Percentiles rank a stretch among this genome's conserved stretches.
Evolutionary conservation across 2,113 vertebrate species (phyloP).

Genomic region (Chloropsis cyanopogon): DNA sequence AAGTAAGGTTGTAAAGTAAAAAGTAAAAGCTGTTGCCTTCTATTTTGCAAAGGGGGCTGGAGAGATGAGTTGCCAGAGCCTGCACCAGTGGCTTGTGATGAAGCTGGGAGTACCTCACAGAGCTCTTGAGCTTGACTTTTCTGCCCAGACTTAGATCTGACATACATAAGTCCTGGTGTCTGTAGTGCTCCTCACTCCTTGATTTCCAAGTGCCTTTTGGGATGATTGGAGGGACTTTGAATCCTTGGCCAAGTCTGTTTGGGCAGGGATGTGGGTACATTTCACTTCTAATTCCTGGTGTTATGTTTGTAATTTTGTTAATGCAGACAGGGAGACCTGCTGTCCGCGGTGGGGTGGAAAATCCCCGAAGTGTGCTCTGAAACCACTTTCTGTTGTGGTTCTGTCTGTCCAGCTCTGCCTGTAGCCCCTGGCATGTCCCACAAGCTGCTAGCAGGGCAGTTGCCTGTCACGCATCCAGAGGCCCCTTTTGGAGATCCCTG

Average conservation of each 20-base stretch:
- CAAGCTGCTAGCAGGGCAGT: not conserved
- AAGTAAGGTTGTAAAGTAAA: too few relatives aligned
- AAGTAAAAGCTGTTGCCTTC: not conserved
- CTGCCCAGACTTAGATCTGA: not conserved
- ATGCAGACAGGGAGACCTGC: not conserved
- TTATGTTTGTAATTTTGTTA: not conserved
- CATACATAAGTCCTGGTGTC: not conserved
- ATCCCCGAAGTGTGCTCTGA: not conserved
- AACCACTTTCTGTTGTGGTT: not conserved
- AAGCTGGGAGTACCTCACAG: not conserved
- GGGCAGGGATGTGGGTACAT: not conserved
- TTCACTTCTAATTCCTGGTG: not conserved
- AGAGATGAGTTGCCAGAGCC: conserved; percentile 34
- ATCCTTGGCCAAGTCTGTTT: not conserved
- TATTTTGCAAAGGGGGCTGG: not conserved
- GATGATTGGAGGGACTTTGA: not conserved
- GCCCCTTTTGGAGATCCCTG: not conserved
- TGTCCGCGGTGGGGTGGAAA: not conserved
- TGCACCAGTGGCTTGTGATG: conserved; percentile 20
- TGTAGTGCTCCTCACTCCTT: not conserved
- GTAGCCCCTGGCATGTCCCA: not conserved
- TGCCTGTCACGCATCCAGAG: not conserved
- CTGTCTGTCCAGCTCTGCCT: not conserved
- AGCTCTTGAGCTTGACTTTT: not conserved
- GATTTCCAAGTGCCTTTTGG: not conserved